Conservation (phyloP, 1,140 invertebrate species). For the Mya arenaria region DNA sequence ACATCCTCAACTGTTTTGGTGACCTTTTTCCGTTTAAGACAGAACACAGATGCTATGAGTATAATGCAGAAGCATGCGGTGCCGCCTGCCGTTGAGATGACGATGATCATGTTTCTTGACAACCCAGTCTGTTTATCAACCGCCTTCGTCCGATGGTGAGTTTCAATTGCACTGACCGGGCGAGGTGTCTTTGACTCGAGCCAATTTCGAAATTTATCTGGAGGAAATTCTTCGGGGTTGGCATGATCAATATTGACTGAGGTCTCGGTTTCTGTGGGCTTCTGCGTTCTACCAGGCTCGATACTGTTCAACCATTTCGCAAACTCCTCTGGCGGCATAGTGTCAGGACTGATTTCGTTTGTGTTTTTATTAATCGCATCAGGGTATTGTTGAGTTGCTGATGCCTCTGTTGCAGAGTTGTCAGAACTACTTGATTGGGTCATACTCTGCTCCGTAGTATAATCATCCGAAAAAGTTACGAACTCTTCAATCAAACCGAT, state of each 20-base stretch:
- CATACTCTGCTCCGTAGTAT: too few relatives aligned
- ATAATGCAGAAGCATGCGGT: constrained; percentile 12
- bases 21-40: background rate
- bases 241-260: background rate
- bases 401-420: too few relatives aligned
- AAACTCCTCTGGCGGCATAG: background rate
- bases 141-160: background rate
- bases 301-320: constrained; percentile 32
- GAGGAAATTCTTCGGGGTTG: background rate
- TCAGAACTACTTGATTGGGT: too few relatives aligned
- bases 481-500: too few relatives aligned
- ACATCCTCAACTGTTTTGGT: constrained; percentile 12
- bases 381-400: too few relatives aligned
- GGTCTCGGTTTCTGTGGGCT: background rate
- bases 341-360: background rate
- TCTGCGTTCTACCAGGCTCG: background rate
- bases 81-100: constrained; percentile 17
- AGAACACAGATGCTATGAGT: constrained; percentile 7
- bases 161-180: background rate
- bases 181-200: background rate
- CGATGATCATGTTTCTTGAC: constrained; percentile 15
- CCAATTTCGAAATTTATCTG: background rate
- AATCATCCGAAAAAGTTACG: too few relatives aligned
- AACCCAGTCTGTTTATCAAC: constrained; percentile 7
- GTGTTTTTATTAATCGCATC: too few relatives aligned